Evolutionary conservation across 2,113 vertebrate genomes (phyloP).

Genomic region (Panthera uncia): DNA sequence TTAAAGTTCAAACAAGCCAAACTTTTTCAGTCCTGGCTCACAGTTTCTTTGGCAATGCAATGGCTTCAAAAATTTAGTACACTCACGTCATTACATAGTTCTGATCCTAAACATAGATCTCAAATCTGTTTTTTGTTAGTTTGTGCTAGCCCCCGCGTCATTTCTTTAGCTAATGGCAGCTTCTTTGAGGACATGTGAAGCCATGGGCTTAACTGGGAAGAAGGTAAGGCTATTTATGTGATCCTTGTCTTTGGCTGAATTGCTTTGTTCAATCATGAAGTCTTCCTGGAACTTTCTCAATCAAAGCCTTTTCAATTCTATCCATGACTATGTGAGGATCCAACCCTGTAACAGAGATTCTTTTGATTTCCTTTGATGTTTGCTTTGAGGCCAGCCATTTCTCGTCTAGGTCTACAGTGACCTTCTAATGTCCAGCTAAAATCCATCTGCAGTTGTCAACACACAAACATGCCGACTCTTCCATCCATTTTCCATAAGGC

Average conservation of each 20-base stretch:
- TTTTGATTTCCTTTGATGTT: not conserved
- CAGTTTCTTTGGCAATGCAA: conserved; percentile 36
- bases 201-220: not conserved
- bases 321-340: not conserved
- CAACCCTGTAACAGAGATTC: not conserved
- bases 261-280: not conserved
- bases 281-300: not conserved
- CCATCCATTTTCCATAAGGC: not conserved
- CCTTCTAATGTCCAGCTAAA: not conserved
- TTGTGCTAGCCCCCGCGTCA: not conserved
- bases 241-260: not conserved
- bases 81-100: conserved; percentile 1
- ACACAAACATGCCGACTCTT: not conserved
- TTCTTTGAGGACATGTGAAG: not conserved
- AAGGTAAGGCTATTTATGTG: not conserved
- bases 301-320: not conserved
- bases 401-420: not conserved
- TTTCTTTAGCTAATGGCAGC: not conserved
- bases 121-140: conserved; percentile 22
- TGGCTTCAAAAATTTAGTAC: conserved; percentile 12
- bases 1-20: not conserved
- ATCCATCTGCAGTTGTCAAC: not conserved
- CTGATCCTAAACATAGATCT: conserved; percentile 41
- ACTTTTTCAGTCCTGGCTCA: conserved; percentile 9
- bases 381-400: not conserved